Evolutionary conservation across 2,888 invertebrate genomes (phyloP), one percentile per base, ranked within the genome.

Genomic region (Tuberolachnus salignus): DNA sequence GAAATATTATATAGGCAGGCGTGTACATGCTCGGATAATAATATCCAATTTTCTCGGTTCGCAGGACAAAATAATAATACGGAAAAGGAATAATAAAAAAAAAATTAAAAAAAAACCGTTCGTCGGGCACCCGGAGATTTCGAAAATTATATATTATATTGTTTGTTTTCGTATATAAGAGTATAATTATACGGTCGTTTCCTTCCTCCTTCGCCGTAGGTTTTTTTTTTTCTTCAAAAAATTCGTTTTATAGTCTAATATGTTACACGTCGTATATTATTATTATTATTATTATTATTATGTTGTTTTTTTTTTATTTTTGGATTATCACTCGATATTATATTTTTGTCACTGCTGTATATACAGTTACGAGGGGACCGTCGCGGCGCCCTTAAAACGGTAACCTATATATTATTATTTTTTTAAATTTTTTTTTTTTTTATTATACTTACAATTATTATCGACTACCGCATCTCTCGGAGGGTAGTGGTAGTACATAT

Each of bases 341-440:
- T 34, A 34, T 34, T 34, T n/a, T n/a, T n/a, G n/a, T n/a, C n/a
- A n/a, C n/a, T 21, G 21, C 19, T 11, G 6, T 23, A 9, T 1
- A 11, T 21, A 11, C 11, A 19, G 21, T 4, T 9, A 23, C 19
- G n/a, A 26, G 55, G 44, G 57, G 14, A 57, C 19, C 19, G 26
- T 3, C 11, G 8, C 11, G 9, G 63, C 23, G 3, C 23, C 34
- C 34, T 34, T 59, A 78, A 42, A 72, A 61, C 42, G 16, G 57
- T 69, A 57, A 66, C 66, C 66, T 49, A 57, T 73, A 42, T 73
- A 53, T 69, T 78, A 78, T 78, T 34, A 34, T 34, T 34, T 3
- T n/a, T n/a, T n/a, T n/a, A n/a, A n/a, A n/a, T n/a, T n/a, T n/a
- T n/a, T n/a, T n/a, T n/a, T n/a, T n/a, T n/a, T n/a, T n/a, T n/a